Conservation (phyloP, 2,113 vertebrate species). For the Crotalus viridis region DNA sequence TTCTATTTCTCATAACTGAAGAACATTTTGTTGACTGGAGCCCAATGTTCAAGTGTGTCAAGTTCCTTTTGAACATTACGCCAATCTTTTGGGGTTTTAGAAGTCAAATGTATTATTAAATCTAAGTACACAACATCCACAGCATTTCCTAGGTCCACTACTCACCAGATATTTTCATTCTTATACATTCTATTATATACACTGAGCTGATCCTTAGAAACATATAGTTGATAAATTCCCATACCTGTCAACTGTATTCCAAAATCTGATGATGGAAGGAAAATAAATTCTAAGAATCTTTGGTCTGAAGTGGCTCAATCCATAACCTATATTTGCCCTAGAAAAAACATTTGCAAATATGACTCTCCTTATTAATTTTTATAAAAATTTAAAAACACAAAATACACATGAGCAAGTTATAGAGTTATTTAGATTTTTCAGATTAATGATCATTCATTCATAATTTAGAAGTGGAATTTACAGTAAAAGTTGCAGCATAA, state of each 20-base stretch:
- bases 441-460: not conserved
- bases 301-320: conserved; percentile 55
- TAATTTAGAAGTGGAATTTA: not conserved
- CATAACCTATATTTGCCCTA: conserved; percentile 55
- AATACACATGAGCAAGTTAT: rapidly evolving
- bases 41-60: not conserved
- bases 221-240: conserved; percentile 14
- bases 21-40: not conserved
- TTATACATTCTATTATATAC: not conserved
- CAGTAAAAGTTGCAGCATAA: not conserved
- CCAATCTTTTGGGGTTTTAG: not conserved
- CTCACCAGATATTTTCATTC: no score
- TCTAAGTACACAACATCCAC: not conserved
- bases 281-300: conserved; percentile 46
- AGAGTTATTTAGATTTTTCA: not conserved
- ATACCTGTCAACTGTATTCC: conserved; percentile 56
- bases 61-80: not conserved
- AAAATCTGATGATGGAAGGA: conserved; percentile 44
- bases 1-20: not conserved
- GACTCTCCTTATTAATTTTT: conserved; percentile 35
- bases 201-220: not conserved
- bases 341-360: conserved; percentile 34
- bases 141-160: not conserved
- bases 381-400: not conserved
- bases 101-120: not conserved